A percentile compares a stretch with the other conserved stretches of the same genome.
phyloP scores from a whole-genome alignment of 2,113 vertebrate genomes.

The Leptodactylus fuscus region DNA sequence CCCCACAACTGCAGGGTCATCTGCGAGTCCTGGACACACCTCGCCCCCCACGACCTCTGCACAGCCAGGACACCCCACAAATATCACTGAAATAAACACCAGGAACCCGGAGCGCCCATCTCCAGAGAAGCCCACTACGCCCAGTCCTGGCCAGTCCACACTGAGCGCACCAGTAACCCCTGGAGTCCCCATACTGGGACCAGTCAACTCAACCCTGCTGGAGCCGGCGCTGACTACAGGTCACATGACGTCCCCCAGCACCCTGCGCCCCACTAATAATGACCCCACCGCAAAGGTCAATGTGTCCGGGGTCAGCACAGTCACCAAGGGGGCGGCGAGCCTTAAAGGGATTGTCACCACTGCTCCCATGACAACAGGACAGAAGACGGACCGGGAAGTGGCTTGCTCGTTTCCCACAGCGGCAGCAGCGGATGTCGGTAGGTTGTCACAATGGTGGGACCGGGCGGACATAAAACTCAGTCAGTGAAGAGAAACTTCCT shows the following conservation, averaged over 20 bases:
- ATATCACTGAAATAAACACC: not conserved
- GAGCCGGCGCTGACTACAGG: not conserved
- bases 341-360: not conserved
- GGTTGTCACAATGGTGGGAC: not conserved
- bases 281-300: not conserved
- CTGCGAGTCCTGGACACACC: not conserved
- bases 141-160: not conserved
- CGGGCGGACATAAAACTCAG: no score
- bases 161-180: not conserved
- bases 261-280: not conserved
- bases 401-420: not conserved
- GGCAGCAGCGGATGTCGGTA: not conserved
- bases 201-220: not conserved
- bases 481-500: no score
- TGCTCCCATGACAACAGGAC: not conserved
- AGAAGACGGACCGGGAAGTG: not conserved
- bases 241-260: not conserved
- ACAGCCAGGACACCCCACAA: no score
- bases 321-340: not conserved
- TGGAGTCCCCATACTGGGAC: no score
- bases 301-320: not conserved
- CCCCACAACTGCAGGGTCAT: not conserved
- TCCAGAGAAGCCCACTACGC: no score
- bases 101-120: not conserved
- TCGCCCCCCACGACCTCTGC: not conserved